A percentile compares a stretch with the other conserved stretches of the same genome.
These are phyloP conservation scores for Ciconia boyciana DNA, from an alignment of 2,113 vertebrate genomes.

Conservation along the genomic window DNA sequence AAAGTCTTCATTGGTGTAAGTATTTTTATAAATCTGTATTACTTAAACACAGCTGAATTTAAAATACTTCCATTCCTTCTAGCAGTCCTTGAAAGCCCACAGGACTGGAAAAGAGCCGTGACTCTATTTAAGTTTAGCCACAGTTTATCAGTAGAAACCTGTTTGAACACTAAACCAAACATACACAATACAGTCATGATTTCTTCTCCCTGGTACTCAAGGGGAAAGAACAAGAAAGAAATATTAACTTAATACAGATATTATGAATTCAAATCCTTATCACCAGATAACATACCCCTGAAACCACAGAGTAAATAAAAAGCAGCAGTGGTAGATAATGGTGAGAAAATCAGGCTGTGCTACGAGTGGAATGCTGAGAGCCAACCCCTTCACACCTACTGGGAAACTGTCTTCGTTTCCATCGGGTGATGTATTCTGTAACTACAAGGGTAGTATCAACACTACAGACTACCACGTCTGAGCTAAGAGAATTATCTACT, in stretches of 20 bases:
- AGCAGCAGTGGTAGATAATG: not conserved
- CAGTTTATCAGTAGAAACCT: not conserved
- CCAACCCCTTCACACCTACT: too few relatives aligned
- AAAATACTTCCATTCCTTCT: not conserved
- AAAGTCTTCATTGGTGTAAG: not conserved
- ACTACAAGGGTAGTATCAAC: accelerated
- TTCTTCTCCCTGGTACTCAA: not conserved
- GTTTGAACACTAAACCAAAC: not conserved
- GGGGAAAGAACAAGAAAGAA: not conserved
- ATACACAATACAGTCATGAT: not conserved
- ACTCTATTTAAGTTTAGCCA: not conserved
- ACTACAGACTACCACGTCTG: not conserved
- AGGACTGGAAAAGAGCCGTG: not conserved
- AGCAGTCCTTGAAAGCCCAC: not conserved
- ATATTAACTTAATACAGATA: not conserved
- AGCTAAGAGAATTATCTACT: not conserved
- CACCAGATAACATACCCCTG: not conserved
- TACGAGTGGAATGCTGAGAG: not conserved
- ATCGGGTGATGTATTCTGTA: not conserved
- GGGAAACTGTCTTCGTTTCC: accelerated
- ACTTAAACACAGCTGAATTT: not conserved
- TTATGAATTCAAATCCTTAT: not conserved
- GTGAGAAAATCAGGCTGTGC: not conserved
- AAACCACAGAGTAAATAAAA: not conserved
- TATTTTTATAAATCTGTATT: not conserved